Percentiles rank a stretch among this genome's conserved stretches.
phyloP scores from a whole-genome alignment of 2,797 vertebrate species.

The Bradypus variegatus region DNA sequence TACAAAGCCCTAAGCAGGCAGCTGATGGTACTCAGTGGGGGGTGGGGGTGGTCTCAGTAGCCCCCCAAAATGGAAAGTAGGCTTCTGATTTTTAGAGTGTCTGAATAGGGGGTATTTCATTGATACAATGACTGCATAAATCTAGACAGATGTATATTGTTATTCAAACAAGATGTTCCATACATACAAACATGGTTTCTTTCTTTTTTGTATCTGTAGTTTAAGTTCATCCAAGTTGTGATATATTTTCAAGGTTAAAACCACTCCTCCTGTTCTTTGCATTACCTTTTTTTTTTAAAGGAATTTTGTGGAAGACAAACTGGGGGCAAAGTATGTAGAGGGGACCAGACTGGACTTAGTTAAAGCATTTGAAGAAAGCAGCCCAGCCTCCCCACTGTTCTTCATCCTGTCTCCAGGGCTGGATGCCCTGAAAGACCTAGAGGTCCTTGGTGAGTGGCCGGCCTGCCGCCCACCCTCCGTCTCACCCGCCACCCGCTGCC shows the following conservation, averaged over 20 bases:
- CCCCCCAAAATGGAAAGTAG: background rate
- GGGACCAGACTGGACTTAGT: conserved; percentile 74
- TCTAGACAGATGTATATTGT: background rate
- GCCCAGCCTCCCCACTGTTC: conserved; percentile 77
- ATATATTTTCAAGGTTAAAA: background rate
- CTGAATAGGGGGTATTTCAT: background rate
- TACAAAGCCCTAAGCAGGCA: conserved; percentile 30
- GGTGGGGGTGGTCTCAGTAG: background rate
- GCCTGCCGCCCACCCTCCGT: background rate
- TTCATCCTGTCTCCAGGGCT: conserved; percentile 84
- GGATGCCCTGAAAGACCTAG: conserved; percentile 81
- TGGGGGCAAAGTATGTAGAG: conserved; percentile 79
- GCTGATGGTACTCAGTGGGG: conserved; percentile 28
- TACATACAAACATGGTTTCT: background rate
- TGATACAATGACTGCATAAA: background rate
- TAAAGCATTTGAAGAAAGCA: conserved; percentile 78
- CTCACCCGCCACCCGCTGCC: fast-evolving
- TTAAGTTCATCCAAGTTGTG: background rate
- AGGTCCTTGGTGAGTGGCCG: conserved; percentile 73
- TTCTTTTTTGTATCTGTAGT: background rate
- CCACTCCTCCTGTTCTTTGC: background rate
- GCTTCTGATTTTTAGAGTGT: background rate
- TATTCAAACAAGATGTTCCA: background rate
- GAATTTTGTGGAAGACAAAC: conserved; percentile 80
- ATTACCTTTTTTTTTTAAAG: conserved; percentile 59